phyloP scores from a whole-genome alignment of 2,113 vertebrate species.

The Melanostigma gelatinosum region DNA sequence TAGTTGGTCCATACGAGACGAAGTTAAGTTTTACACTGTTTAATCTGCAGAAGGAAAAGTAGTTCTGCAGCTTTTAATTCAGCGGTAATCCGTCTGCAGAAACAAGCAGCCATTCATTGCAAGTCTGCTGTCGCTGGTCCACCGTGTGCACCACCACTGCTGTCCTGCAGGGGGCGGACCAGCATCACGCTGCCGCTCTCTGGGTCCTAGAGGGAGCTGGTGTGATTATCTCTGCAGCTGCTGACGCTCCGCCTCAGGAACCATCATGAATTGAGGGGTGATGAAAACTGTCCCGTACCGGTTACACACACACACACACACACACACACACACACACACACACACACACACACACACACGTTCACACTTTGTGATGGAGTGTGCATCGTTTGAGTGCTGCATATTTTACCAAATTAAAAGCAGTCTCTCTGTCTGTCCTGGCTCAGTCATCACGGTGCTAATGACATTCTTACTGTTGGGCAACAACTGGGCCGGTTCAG shows the following conservation, averaged over 20 bases:
- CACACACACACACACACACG: slow-evolving; percentile 25
- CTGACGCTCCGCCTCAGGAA: slow-evolving; percentile 53
- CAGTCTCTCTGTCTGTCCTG: not conserved
- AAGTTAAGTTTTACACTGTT: slow-evolving; percentile 20
- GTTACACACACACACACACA: too few relatives aligned
- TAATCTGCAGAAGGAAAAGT: not conserved
- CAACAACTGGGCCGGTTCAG: slow-evolving; percentile 38
- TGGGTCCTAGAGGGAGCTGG: slow-evolving; percentile 3
- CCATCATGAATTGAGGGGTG: slow-evolving; percentile 69
- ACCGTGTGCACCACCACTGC: not conserved
- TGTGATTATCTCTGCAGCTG: slow-evolving; percentile 25
- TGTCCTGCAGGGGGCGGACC: slow-evolving; percentile 56
- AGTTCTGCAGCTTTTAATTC: not conserved
- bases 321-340: not conserved
- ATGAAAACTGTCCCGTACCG: slow-evolving; percentile 60
- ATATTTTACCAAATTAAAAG: slow-evolving; percentile 52
- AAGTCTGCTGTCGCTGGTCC: not conserved
- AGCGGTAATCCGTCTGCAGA: not conserved
- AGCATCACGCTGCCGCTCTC: not conserved
- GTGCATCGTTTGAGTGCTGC: slow-evolving; percentile 16
- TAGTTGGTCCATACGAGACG: not conserved
- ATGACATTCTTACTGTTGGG: slow-evolving; percentile 66
- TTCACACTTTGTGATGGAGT: slow-evolving; percentile 31
- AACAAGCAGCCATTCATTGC: not conserved
- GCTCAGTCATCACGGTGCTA: slow-evolving; percentile 69